Conservation (phyloP, 30 jellyfish, hydroid and myxozoan genomes). For the Chrysaora quinquecirrha region DNA sequence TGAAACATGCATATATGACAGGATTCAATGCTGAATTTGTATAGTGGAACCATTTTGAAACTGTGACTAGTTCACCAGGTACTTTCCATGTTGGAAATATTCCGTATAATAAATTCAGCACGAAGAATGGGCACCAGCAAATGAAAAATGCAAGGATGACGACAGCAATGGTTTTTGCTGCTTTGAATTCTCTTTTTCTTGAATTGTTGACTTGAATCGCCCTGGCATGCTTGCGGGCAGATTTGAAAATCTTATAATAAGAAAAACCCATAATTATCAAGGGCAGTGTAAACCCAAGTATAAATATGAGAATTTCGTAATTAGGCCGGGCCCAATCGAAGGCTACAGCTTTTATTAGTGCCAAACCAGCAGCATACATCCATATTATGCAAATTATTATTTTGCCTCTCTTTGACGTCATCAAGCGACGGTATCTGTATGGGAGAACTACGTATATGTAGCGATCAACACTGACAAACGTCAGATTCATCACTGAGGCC, state of each 20-base stretch:
- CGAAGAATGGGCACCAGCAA: slow-evolving; percentile 85
- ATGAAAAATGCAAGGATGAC: slow-evolving; percentile 51
- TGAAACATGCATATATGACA: slow-evolving; percentile 66
- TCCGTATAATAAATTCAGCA: slow-evolving; percentile 57
- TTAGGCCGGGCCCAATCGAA: slow-evolving; percentile 62
- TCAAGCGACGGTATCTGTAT: slow-evolving; percentile 23
- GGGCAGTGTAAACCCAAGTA: slow-evolving; percentile 67
- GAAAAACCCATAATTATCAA: slow-evolving; percentile 40
- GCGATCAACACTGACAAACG: slow-evolving; percentile 74
- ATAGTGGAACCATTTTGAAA: slow-evolving; percentile 73
- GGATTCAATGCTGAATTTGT: slow-evolving; percentile 74
- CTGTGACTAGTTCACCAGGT: slow-evolving; percentile 44
- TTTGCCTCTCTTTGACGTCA: slow-evolving; percentile 55
- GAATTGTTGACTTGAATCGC: neutral
- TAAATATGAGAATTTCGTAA: slow-evolving; percentile 58
- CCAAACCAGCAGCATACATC: slow-evolving; percentile 46
- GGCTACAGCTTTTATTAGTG: slow-evolving; percentile 42
- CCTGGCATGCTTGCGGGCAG: slow-evolving; percentile 44
- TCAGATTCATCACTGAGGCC: slow-evolving; percentile 77
- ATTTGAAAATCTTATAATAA: slow-evolving; percentile 40
- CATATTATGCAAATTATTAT: slow-evolving; percentile 36
- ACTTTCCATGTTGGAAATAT: slow-evolving; percentile 28
- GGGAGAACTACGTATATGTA: slow-evolving; percentile 59
- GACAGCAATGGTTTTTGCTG: slow-evolving; percentile 51
- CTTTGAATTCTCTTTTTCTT: slow-evolving; percentile 58